phyloP scores from a whole-genome alignment of 1,140 invertebrate genomes.

The Drosophila funebris region DNA sequence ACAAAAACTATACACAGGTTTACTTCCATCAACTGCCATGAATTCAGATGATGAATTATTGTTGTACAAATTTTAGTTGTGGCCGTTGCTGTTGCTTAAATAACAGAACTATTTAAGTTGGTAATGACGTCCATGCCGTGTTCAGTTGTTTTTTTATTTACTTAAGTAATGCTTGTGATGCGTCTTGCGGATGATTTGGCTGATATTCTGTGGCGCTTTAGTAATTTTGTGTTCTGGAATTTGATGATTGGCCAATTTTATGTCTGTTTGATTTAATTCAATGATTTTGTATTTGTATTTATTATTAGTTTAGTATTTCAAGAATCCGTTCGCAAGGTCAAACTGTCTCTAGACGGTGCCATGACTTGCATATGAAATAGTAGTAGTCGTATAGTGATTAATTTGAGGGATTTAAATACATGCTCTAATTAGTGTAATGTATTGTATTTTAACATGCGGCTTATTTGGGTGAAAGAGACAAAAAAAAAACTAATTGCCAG shows the following conservation, averaged over 20 bases:
- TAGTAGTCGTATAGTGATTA: not conserved
- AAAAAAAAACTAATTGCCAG: too few relatives aligned
- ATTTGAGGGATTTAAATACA: not conserved
- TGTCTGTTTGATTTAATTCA: slow-evolving; percentile 7
- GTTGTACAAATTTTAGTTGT: slow-evolving; percentile 8
- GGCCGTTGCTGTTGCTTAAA: slow-evolving; percentile 25
- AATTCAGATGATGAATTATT: slow-evolving; percentile 5
- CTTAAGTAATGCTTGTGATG: not conserved
- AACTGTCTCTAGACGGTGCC: slow-evolving; percentile 12
- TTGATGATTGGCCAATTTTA: slow-evolving; percentile 48
- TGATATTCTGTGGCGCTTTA: slow-evolving; percentile 18
- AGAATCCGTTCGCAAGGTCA: not conserved
- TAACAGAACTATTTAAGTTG: slow-evolving; percentile 12
- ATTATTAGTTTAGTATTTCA: too few relatives aligned
- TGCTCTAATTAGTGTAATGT: slow-evolving; percentile 21
- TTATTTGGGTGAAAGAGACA: slow-evolving; percentile 11
- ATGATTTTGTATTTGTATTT: not conserved
- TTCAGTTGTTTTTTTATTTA: slow-evolving; percentile 3
- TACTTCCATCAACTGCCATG: not conserved
- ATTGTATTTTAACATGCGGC: slow-evolving; percentile 1
- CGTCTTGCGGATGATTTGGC: not conserved
- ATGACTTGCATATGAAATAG: slow-evolving; percentile 25
- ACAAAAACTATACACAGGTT: slow-evolving; percentile 16
- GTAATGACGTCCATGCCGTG: slow-evolving; percentile 26
- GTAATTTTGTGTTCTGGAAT: slow-evolving; percentile 13